Base-by-base conservation (phyloP, 2,888 invertebrate species). In the Trichogramma dendrolimi region DNA sequence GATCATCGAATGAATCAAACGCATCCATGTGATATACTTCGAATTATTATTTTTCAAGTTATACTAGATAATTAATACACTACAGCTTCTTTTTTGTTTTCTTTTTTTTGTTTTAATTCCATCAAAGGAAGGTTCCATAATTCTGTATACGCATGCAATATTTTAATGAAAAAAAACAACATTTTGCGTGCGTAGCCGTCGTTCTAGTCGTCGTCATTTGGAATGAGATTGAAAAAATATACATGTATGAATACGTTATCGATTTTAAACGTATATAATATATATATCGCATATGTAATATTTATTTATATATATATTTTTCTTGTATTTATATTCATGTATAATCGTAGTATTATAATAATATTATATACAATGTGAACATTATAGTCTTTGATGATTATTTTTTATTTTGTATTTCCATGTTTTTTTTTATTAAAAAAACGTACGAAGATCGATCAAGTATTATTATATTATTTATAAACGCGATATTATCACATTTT, bases 161-260 rank as follows among this genome's bases (percentile, higher is more conserved):
- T 27, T 27, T 27, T 27, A 27, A 27, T 27, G 27, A 27, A 27
- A 27, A 27, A 27, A 27, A 27, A 27, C 27, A 27, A 27, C 27
- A 27, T 27, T 27, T 27, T 27, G 27, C 27, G 27, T 27, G 27
- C 39, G n/a, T 40, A 41, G 14, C 10, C 53, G 11, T 55, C 14
- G 38, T 38, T 55, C 46, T 39, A 58, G 55, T 64, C 60, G 67
- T 68, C 69, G 67, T 67, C 66, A 68, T 66, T 69, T 67, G 70
- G 69, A 71, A 69, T 67, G 70, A 69, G 70, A 70, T 62, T 70
- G 70, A 71, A 71, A 71, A 71, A 72, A 71, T 71, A 72, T 69
- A 71, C 65, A 62, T 66, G 67, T 67, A 70, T 67, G 69, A 67
- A 43, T 63, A 63, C 61, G 62, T 65, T 27, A 65, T 58, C 58